Percentiles rank a stretch among this genome's conserved stretches.
phyloP scores from a whole-genome alignment of 1,140 invertebrate species.

The Delia radicum region DNA sequence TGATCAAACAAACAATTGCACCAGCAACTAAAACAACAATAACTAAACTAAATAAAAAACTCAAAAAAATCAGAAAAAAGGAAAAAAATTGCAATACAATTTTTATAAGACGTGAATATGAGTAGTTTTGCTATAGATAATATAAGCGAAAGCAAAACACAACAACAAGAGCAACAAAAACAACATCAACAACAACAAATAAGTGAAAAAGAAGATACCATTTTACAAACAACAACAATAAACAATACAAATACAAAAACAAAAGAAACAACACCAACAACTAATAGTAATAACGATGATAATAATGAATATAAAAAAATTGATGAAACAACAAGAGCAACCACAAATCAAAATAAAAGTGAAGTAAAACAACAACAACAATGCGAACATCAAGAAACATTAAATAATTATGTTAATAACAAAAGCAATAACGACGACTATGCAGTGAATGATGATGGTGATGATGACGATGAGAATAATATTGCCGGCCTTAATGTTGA shows the following conservation, averaged over 20 bases:
- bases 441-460: neutral
- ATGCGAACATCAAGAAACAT: slow-evolving; percentile 7
- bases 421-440: neutral
- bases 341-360: neutral
- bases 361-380: neutral
- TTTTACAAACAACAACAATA: neutral
- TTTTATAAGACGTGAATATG: slow-evolving; percentile 27
- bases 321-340: slow-evolving; percentile 5
- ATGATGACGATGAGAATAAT: neutral
- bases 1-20: neutral
- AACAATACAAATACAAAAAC: too few relatives aligned
- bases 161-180: too few relatives aligned
- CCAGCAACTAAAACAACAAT: neutral
- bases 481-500: too few relatives aligned
- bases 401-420: neutral
- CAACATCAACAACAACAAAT: slow-evolving; percentile 1
- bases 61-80: neutral
- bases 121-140: slow-evolving; percentile 25
- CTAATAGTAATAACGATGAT: neutral
- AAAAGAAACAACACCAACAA: slow-evolving; percentile 7
- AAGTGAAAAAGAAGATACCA: neutral
- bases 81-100: neutral
- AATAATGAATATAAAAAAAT: slow-evolving; percentile 15
- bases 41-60: neutral
- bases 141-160: slow-evolving; percentile 28